Evolutionary conservation across 1,140 invertebrate species (phyloP).

Genomic region (Ostrea edulis): DNA sequence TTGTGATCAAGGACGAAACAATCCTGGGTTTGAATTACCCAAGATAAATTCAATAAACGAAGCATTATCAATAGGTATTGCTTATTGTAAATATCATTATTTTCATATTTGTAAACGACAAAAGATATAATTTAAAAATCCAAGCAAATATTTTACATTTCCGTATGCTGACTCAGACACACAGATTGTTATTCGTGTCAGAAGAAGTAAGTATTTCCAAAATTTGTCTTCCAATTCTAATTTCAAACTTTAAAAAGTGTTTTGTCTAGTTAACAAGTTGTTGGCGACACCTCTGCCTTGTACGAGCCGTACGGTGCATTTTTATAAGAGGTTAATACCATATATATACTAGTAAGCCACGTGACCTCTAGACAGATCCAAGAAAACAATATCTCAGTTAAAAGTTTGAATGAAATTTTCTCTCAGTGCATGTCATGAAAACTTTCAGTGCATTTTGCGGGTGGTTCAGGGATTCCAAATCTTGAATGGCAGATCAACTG

Average conservation of each 20-base stretch:
- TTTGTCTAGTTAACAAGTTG: not conserved
- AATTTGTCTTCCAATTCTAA: slow-evolving; percentile 10
- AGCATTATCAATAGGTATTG: too few species aligned
- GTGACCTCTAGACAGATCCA: not conserved
- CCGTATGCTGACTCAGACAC: not conserved
- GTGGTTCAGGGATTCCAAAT: not conserved
- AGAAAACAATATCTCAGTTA: not conserved
- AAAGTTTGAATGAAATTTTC: not conserved
- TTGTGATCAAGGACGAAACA: not conserved
- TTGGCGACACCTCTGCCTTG: slow-evolving; percentile 10
- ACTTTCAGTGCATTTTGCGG: not conserved
- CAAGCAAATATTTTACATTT: not conserved
- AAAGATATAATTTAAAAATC: too few species aligned
- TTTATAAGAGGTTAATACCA: not conserved
- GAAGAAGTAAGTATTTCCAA: slow-evolving; percentile 1
- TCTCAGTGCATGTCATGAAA: not conserved
- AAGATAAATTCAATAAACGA: too few species aligned
- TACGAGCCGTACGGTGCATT: not conserved
- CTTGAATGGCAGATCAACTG: slow-evolving; percentile 18
- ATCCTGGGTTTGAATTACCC: too few species aligned
- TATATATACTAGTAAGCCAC: not conserved
- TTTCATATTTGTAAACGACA: too few species aligned
- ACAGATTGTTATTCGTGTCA: not conserved
- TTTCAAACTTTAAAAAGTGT: slow-evolving; percentile 23
- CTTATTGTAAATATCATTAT: too few species aligned